These are phyloP conservation scores for Ptycholaimellus sp. DNA, from an alignment of 2,888 invertebrate species.

Conservation along the genomic window DNA sequence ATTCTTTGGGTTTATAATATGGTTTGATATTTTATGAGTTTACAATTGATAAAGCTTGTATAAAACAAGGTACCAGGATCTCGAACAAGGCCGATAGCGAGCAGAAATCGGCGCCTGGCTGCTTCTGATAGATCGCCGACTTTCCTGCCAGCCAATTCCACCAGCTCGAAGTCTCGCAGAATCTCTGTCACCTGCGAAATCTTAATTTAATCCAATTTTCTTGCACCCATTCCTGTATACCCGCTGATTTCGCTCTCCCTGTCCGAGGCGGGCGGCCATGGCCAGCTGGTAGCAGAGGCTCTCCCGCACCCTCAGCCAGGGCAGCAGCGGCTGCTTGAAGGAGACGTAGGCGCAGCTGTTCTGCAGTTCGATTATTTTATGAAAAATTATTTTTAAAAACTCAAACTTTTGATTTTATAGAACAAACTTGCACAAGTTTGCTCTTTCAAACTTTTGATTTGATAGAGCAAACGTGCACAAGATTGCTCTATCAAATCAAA, in stretches of 20 bases:
- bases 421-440: no score
- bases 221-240: no score
- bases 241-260: slow-evolving; percentile 51
- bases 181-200: slow-evolving; percentile 40
- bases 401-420: no score
- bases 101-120: slow-evolving; percentile 62
- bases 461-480: no score
- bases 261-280: slow-evolving; percentile 33
- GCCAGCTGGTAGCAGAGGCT: slow-evolving; percentile 31
- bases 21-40: no score
- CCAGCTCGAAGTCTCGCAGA: slow-evolving; percentile 69
- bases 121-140: slow-evolving; percentile 61
- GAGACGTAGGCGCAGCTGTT: slow-evolving; percentile 56
- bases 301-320: slow-evolving; percentile 64
- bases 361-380: no score
- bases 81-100: slow-evolving; percentile 69
- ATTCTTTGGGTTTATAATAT: no score
- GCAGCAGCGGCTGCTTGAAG: slow-evolving; percentile 55
- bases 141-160: slow-evolving; percentile 52
- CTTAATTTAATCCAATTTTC: no score
- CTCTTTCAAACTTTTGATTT: no score
- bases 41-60: background rate
- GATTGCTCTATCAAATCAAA: no score
- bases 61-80: slow-evolving; percentile 48
- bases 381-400: no score